Evolutionary conservation across 2,797 vertebrate genomes (phyloP).

Genomic region (Oreortyx pictus): DNA sequence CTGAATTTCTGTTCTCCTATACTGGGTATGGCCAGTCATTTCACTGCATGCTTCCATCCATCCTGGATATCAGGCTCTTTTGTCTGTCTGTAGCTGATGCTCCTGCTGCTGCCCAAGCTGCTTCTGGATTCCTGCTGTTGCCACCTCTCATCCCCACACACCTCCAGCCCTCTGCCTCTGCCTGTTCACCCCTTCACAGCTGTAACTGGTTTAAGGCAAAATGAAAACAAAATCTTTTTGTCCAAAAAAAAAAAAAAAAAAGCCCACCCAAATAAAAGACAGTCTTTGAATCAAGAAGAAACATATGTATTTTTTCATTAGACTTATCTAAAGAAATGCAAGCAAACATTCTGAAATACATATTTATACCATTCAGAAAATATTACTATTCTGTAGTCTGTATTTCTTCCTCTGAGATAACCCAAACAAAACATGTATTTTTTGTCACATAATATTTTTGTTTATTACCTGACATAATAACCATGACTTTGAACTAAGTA

Average conservation of each 20-base stretch:
- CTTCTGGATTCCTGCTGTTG: background rate
- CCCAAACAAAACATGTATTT: background rate
- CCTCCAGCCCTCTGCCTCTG: fast-evolving
- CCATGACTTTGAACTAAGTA: background rate
- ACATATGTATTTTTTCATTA: constrained; percentile 31
- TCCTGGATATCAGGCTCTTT: background rate
- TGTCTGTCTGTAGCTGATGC: background rate
- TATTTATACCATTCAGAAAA: background rate
- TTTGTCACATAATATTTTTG: background rate
- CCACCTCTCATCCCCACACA: background rate
- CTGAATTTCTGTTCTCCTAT: background rate
- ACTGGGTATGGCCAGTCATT: background rate
- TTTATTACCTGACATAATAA: background rate
- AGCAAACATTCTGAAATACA: background rate
- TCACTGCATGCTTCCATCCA: background rate
- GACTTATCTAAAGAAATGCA: background rate
- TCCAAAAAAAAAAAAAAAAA: background rate
- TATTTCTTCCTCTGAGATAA: background rate
- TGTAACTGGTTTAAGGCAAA: constrained; percentile 19
- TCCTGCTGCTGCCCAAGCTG: background rate
- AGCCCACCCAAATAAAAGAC: too few species aligned
- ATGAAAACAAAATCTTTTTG: constrained; percentile 34
- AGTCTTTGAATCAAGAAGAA: background rate
- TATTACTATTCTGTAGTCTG: background rate
- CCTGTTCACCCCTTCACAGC: background rate